phyloP scores from a whole-genome alignment of 2,113 vertebrate species.

The Crocuta crocuta region DNA sequence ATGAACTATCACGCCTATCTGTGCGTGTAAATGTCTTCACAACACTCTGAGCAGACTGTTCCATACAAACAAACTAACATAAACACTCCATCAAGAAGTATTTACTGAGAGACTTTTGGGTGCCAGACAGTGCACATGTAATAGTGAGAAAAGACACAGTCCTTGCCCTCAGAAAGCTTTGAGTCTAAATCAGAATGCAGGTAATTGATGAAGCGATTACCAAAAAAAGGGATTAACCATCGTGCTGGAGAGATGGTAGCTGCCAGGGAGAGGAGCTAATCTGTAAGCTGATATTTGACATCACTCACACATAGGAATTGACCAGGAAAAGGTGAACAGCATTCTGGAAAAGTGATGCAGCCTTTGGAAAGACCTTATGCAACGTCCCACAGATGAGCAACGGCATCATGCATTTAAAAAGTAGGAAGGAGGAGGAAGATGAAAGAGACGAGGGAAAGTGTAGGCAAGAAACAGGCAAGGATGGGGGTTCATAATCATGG shows the following conservation, averaged over 20 bases:
- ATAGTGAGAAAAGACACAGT: background rate
- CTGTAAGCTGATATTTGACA: no score
- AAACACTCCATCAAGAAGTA: background rate
- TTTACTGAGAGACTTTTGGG: background rate
- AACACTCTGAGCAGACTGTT: background rate
- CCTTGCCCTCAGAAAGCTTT: background rate
- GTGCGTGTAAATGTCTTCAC: background rate
- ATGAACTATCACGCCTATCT: background rate
- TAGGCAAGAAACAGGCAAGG: rapidly evolving
- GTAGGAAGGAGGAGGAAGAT: rapidly evolving
- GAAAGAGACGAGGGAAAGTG: background rate
- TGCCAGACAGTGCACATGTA: background rate
- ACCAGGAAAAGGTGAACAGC: background rate
- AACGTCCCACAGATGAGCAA: background rate
- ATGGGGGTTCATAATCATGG: background rate
- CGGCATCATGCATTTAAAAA: rapidly evolving
- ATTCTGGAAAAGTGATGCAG: background rate
- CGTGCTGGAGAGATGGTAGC: background rate
- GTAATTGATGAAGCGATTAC: rapidly evolving
- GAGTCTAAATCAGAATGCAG: background rate
- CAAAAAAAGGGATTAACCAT: background rate
- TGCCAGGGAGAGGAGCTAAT: no score
- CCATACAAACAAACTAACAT: background rate
- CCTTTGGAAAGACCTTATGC: background rate
- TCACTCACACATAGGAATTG: no score